phyloP scores from a whole-genome alignment of 2,888 invertebrate genomes.

The Caenorhabditis angaria region DNA sequence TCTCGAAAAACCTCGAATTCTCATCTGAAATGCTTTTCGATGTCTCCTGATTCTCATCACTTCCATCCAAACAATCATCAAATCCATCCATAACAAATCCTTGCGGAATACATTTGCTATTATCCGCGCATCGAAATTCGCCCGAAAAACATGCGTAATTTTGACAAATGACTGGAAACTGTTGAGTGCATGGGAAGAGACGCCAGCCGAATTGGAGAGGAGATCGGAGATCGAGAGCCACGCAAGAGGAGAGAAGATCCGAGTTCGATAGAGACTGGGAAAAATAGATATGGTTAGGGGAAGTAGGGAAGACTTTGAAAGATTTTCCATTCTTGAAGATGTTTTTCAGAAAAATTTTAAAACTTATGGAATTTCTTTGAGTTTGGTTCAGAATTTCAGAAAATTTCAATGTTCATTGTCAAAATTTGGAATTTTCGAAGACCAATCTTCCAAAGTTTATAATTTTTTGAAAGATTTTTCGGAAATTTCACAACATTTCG shows the following conservation, averaged over 20 bases:
- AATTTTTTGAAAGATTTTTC: too few relatives aligned
- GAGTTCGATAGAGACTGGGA: conserved; percentile 11
- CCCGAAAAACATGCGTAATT: conserved; percentile 61
- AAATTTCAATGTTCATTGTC: too few relatives aligned
- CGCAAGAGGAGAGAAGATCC: conserved; percentile 11
- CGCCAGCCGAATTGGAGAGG: conserved; percentile 53
- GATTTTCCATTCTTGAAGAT: too few relatives aligned
- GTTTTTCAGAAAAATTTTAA: too few relatives aligned
- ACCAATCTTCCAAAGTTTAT: too few relatives aligned
- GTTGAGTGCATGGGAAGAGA: conserved; percentile 40
- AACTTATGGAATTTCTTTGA: too few relatives aligned
- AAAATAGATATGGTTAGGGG: neutral
- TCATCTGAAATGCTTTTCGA: neutral
- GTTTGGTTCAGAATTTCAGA: too few relatives aligned
- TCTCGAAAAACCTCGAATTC: neutral
- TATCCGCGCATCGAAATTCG: conserved; percentile 59
- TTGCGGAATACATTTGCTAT: conserved; percentile 57
- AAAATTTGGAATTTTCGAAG: too few relatives aligned
- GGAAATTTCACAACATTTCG: too few relatives aligned
- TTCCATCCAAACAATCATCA: conserved; percentile 57
- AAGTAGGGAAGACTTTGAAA: neutral
- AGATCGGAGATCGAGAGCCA: conserved; percentile 35
- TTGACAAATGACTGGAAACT: conserved; percentile 56
- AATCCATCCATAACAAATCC: conserved; percentile 51
- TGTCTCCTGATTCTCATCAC: conserved; percentile 45